Percentiles rank a stretch among this genome's conserved stretches.
Conservation (phyloP, 53 echinoderm and acorn worm species). For the Holothuria leucospilota region DNA sequence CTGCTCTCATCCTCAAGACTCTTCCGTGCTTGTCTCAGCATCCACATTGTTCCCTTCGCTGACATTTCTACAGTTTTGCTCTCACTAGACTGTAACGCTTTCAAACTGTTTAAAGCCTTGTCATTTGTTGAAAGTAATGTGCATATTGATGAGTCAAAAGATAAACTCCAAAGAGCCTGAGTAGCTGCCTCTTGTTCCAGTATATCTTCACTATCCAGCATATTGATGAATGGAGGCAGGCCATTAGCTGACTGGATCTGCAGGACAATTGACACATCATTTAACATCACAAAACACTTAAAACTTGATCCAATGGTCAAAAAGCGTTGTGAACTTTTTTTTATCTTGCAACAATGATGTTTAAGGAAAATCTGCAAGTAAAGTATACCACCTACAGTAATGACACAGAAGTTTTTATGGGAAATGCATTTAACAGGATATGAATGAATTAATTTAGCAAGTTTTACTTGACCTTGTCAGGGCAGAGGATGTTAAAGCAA, state of each 20-base stretch:
- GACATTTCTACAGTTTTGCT: conserved; percentile 69
- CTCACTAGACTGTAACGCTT: conserved; percentile 58
- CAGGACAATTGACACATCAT: neutral
- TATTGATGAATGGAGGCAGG: conserved; percentile 74
- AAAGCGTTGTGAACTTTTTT: too few relatives aligned
- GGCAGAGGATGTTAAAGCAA: too few relatives aligned
- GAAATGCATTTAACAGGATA: too few relatives aligned
- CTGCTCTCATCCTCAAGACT: conserved; percentile 36
- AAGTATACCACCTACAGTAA: too few relatives aligned
- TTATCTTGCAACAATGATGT: too few relatives aligned
- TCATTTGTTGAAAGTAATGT: conserved; percentile 27
- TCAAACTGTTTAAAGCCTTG: conserved; percentile 58
- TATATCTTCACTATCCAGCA: conserved; percentile 68
- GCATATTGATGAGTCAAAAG: conserved; percentile 65
- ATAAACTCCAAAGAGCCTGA: conserved; percentile 89
- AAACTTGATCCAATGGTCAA: too few relatives aligned
- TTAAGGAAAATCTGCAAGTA: too few relatives aligned
- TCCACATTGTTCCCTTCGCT: conserved; percentile 94
- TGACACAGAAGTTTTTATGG: too few relatives aligned
- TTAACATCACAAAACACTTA: too few relatives aligned
- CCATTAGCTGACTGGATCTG: conserved; percentile 84
- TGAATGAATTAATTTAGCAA: too few relatives aligned
- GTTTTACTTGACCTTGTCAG: too few relatives aligned
- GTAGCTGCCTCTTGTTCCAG: conserved; percentile 85
- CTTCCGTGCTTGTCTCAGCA: conserved; percentile 60